These are phyloP conservation scores for Rhinichthys klamathensis DNA, from an alignment of 2,113 vertebrate genomes.

Conservation along the genomic window DNA sequence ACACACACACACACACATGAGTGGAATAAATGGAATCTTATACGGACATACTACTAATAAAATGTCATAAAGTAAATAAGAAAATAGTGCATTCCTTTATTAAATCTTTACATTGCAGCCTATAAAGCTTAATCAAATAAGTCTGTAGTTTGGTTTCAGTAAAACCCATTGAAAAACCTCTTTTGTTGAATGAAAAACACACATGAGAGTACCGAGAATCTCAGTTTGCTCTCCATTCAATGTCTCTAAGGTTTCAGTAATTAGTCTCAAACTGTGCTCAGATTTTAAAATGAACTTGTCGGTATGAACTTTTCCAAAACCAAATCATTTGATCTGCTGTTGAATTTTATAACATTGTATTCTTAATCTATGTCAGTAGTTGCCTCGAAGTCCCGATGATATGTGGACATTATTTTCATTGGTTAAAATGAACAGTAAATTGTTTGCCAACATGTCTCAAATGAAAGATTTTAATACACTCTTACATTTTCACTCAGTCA, in stretches of 20 bases:
- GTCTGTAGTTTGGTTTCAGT: background rate
- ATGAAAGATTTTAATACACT: too few relatives aligned
- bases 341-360: background rate
- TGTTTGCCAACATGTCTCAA: too few relatives aligned
- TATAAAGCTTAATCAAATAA: background rate
- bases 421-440: too few relatives aligned
- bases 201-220: background rate
- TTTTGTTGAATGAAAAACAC: background rate
- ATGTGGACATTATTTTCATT: background rate
- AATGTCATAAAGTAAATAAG: background rate
- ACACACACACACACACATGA: too few relatives aligned
- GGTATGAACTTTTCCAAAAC: background rate
- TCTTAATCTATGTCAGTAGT: too few relatives aligned
- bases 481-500: background rate
- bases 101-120: background rate
- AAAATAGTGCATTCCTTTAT: background rate
- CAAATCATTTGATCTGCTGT: background rate
- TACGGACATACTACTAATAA: background rate
- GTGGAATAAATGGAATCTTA: background rate
- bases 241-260: background rate
- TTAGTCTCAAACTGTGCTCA: background rate
- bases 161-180: background rate
- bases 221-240: background rate
- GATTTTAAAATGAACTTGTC: background rate
- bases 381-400: background rate